Conservation (phyloP, 2,797 vertebrate genomes). For the Ceyx erithaca region DNA sequence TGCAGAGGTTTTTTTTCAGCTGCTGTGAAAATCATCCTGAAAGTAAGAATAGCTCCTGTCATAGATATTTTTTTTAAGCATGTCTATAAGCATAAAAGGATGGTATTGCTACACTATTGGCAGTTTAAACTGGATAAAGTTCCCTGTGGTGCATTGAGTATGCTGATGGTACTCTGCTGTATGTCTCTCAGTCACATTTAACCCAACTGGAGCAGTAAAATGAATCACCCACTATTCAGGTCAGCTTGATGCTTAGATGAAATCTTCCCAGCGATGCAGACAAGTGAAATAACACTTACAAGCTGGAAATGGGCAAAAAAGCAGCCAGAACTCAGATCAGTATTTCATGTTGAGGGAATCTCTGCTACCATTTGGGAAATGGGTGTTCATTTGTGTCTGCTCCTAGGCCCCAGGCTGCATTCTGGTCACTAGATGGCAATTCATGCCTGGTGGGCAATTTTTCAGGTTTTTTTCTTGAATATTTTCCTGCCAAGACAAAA, state of each 20-base stretch:
- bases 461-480: neutral
- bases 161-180: neutral
- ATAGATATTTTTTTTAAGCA: neutral
- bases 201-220: neutral
- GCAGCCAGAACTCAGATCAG: neutral
- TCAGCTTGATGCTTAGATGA: neutral
- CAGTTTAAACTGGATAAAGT: neutral
- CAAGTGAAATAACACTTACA: neutral
- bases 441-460: neutral
- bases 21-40: conserved; percentile 10
- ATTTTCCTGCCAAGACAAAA: neutral
- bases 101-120: neutral
- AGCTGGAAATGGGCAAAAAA: neutral
- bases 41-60: neutral
- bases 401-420: neutral
- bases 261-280: neutral
- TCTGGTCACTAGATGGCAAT: too few species aligned
- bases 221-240: neutral
- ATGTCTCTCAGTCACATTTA: neutral
- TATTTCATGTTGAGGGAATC: neutral
- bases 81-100: neutral
- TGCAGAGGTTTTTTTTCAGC: neutral
- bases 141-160: neutral
- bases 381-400: neutral
- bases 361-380: neutral